These are phyloP conservation scores for Drosophila tani DNA, from an alignment of 1,140 invertebrate species.

Conservation along the genomic window DNA sequence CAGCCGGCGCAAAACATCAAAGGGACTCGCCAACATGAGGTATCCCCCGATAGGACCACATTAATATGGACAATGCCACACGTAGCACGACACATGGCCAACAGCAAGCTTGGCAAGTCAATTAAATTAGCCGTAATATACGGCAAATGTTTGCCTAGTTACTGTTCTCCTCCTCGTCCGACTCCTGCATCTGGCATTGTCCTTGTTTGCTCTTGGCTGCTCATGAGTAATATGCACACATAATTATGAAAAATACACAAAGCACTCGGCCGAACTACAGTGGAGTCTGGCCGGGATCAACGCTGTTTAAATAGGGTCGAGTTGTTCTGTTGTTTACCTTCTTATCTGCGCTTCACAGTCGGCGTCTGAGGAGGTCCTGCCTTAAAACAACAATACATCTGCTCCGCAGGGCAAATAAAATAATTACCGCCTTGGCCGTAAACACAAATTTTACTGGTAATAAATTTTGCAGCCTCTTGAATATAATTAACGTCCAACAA, in stretches of 20 bases:
- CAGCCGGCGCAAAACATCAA: slow-evolving; percentile 16
- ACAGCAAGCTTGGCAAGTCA: slow-evolving; percentile 41
- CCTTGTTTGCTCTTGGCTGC: slow-evolving; percentile 30
- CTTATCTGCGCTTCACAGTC: neutral
- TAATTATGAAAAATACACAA: slow-evolving; percentile 51
- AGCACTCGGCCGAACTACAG: slow-evolving; percentile 18
- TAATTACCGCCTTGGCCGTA: slow-evolving; percentile 61
- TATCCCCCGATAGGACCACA: neutral
- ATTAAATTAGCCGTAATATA: slow-evolving; percentile 67
- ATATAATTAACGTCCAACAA: slow-evolving; percentile 44
- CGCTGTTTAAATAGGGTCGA: slow-evolving; percentile 10
- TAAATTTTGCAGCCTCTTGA: slow-evolving; percentile 44
- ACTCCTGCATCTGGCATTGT: slow-evolving; percentile 17
- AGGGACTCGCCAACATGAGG: slow-evolving; percentile 9
- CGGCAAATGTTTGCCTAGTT: slow-evolving; percentile 50
- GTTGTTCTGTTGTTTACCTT: slow-evolving; percentile 1
- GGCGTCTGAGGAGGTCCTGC: slow-evolving; percentile 1
- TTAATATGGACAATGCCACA: slow-evolving; percentile 17
- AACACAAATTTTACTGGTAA: slow-evolving; percentile 66
- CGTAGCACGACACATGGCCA: slow-evolving; percentile 30
- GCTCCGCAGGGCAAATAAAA: slow-evolving; percentile 51
- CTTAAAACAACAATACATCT: slow-evolving; percentile 53
- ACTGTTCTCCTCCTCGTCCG: slow-evolving; percentile 2
- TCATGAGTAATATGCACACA: slow-evolving; percentile 51
- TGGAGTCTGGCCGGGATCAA: slow-evolving; percentile 10